Evolutionary conservation across 2,113 vertebrate genomes (phyloP), one percentile per base, ranked within the genome.

Genomic region (Larimichthys crocea): DNA sequence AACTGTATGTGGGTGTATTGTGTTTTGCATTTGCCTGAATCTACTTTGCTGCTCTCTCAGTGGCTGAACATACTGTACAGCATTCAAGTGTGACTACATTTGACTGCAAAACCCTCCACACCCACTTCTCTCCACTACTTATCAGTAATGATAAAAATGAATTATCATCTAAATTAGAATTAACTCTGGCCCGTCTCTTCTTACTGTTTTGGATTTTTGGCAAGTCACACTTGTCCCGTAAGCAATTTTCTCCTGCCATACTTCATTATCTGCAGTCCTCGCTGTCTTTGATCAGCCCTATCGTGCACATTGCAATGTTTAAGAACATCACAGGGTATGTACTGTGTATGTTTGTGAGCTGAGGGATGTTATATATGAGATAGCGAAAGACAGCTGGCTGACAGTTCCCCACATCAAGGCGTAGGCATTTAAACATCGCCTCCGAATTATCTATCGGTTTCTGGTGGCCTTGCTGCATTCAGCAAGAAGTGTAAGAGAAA

Each of bases 371-470:
- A 0, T 53, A 16, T 77, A 64, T 74, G 78, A 79, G 69, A 73
- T 2, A 63, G 15, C 53, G 24, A 53, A 61, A 88, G 79, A 82
- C 90, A 87, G 63, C 82, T 80, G 86, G 71, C 78, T 84, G 85
- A 85, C 88, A 88, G 79, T 35, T 46, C 76, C 75, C 86, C 83
- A 89, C 83, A 80, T 91, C 89, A 84, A 85, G 78, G 66, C 49
- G 3, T n/a, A 59, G 62, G 48, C 65, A 65, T 82, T 40, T 74
- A 74, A 78, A 88, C 83, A 53, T 35, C 29, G n/a, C n/a, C 84
- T 81, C 77, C 67, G 82, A 80, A 85, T 80, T 77, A 85, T 80
- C 50, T 42, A 56, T 74, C 70, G 67, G 49, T 71, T 57, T 72
- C 83, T 76, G 65, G 66, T 74, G 73, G 81, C 73, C 59, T 71